phyloP scores from a whole-genome alignment of 1,140 invertebrate species.

The Drosophila nasuta region DNA sequence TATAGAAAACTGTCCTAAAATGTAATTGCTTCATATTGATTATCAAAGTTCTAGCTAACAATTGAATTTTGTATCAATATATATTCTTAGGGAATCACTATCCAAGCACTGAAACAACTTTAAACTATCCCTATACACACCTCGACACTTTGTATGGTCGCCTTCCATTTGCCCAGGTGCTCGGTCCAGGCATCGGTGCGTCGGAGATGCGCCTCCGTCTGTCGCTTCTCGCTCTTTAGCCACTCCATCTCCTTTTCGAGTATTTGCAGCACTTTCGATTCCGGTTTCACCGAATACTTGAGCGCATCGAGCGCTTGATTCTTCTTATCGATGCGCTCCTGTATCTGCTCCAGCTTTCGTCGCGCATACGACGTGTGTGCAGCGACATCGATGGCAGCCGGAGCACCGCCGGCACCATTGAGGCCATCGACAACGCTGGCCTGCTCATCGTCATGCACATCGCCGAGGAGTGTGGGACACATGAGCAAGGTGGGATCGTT shows the following conservation, averaged over 20 bases:
- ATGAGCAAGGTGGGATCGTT: constrained; percentile 81
- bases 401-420: constrained; percentile 54
- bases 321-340: constrained; percentile 92
- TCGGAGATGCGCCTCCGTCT: constrained; percentile 93
- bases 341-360: constrained; percentile 92
- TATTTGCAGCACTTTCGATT: constrained; percentile 90
- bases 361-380: constrained; percentile 94
- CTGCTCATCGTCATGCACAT: constrained; percentile 76
- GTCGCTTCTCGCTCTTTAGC: constrained; percentile 90
- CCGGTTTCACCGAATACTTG: constrained; percentile 90
- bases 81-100: too few relatives aligned
- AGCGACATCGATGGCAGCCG: constrained; percentile 87
- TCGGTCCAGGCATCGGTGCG: constrained; percentile 95
- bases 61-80: too few relatives aligned
- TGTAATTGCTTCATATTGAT: too few relatives aligned
- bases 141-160: constrained; percentile 92
- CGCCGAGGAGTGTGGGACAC: constrained; percentile 48
- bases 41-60: too few relatives aligned
- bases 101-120: too few relatives aligned
- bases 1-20: too few relatives aligned
- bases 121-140: constrained; percentile 82
- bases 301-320: constrained; percentile 92
- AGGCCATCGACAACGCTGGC: constrained; percentile 64
- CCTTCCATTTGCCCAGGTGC: constrained; percentile 94
- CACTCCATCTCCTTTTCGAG: constrained; percentile 93